Evolutionary conservation across 2,797 vertebrate species (phyloP).

Genomic region (Crocidura indochinensis): DNA sequence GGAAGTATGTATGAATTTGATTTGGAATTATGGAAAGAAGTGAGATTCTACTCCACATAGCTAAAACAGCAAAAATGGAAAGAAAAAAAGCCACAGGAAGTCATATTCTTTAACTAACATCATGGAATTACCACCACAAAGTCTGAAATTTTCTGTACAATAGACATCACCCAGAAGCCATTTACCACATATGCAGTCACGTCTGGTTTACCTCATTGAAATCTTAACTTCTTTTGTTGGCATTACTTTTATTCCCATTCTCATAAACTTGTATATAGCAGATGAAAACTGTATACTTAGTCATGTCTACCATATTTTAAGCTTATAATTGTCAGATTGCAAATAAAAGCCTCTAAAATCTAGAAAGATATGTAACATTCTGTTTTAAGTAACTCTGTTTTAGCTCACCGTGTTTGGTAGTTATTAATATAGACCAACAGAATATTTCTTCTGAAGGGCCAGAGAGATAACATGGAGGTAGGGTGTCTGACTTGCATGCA

Average conservation of each 20-base stretch:
- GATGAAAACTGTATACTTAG: background rate
- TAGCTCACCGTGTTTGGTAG: background rate
- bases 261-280: background rate
- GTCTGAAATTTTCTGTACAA: background rate
- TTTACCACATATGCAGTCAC: background rate
- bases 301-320: constrained; percentile 21
- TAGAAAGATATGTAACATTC: background rate
- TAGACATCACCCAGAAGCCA: background rate
- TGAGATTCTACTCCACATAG: background rate
- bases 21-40: background rate
- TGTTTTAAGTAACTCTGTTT: background rate
- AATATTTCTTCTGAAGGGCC: background rate
- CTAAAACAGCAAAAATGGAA: background rate
- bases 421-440: no score
- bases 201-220: background rate
- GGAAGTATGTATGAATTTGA: constrained; percentile 17
- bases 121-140: background rate
- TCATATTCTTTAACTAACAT: background rate
- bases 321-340: background rate
- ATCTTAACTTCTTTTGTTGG: background rate
- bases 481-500: no score
- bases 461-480: no score
- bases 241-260: constrained; percentile 8
- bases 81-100: constrained; percentile 29
- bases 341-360: background rate